These are phyloP conservation scores for Pheosia tremula DNA, from an alignment of 2,888 invertebrate genomes.

Conservation along the genomic window DNA sequence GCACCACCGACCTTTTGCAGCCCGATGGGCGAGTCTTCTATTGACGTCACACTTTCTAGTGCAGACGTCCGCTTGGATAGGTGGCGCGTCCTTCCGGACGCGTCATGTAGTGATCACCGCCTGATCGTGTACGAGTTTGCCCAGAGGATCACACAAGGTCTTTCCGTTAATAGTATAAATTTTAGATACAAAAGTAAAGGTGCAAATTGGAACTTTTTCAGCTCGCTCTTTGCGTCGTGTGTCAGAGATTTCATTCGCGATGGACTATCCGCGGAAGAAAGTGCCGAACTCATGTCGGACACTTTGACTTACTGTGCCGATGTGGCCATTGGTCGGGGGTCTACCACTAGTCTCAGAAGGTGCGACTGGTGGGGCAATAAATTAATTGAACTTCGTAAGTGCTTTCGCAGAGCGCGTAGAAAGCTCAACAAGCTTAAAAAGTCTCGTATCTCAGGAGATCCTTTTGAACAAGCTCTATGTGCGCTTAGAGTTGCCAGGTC, in stretches of 20 bases:
- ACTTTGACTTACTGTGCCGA: slow-evolving; percentile 4
- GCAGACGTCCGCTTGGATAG: slow-evolving; percentile 32
- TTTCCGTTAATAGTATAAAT: neutral
- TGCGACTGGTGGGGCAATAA: slow-evolving; percentile 1
- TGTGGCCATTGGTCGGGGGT: neutral
- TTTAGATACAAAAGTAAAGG: neutral
- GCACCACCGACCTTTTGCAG: neutral
- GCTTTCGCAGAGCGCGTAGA: neutral
- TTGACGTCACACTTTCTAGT: slow-evolving; percentile 38
- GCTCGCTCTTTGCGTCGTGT: neutral
- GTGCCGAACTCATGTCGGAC: slow-evolving; percentile 49
- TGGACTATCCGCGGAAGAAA: slow-evolving; percentile 7
- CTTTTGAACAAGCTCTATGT: neutral
- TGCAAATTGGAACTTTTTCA: slow-evolving; percentile 7
- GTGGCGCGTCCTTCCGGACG: slow-evolving; percentile 30
- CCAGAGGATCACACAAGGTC: neutral
- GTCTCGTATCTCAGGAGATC: neutral
- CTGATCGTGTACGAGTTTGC: neutral
- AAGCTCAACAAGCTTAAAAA: neutral
- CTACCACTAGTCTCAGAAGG: neutral
- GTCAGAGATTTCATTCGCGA: neutral
- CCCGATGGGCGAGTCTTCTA: slow-evolving; percentile 3
- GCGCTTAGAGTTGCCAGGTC: neutral
- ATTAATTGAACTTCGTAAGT: neutral
- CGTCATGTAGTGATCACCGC: slow-evolving; percentile 10